Evolutionary conservation across 2,888 invertebrate species (phyloP), one percentile per base, ranked within the genome.

Genomic region (Diplazon laetatorius): DNA sequence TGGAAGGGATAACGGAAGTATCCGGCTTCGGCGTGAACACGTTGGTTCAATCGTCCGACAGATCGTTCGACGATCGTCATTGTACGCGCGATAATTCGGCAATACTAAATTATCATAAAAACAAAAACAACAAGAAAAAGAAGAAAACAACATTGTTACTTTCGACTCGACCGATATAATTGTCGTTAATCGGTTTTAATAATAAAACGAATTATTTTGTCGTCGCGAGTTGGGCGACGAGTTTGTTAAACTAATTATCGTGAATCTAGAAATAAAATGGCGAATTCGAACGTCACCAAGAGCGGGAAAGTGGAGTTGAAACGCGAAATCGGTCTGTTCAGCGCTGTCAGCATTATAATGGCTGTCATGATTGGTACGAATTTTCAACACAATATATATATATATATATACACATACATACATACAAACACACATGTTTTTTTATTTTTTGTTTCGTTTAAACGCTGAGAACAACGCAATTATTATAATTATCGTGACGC

Each of bases 321-420:
- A 89, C 92, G 96, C 82, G 95, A 95, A 89, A 91, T 97, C 60
- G 97, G 97, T 0, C 92, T 97, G 0, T 94, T 96, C 87, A 96
- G 96, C 60, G 97, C 97, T 5, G 93, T 96, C 35, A 96, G 95
- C 87, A 93, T 97, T 82, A 97, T 97, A 82, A 93, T 97, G 10
- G 96, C 97, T 65, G 96, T 97, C 4, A 97, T 97, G 97, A 97
- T 97, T 82, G 97, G 97, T 93, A 86, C 77, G 82, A 55, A 6
- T 2, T 20, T 70, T 18, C 20, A 5, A n/a, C n/a, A n/a, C n/a
- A n/a, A n/a, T n/a, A n/a, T n/a, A n/a, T n/a, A n/a, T n/a, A n/a
- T n/a, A n/a, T n/a, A n/a, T n/a, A n/a, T n/a, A n/a, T n/a, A n/a
- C n/a, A n/a, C n/a, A n/a, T n/a, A n/a, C n/a, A n/a, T n/a, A n/a